phyloP scores from a whole-genome alignment of 2,797 vertebrate species.

The Ceryle rudis region DNA sequence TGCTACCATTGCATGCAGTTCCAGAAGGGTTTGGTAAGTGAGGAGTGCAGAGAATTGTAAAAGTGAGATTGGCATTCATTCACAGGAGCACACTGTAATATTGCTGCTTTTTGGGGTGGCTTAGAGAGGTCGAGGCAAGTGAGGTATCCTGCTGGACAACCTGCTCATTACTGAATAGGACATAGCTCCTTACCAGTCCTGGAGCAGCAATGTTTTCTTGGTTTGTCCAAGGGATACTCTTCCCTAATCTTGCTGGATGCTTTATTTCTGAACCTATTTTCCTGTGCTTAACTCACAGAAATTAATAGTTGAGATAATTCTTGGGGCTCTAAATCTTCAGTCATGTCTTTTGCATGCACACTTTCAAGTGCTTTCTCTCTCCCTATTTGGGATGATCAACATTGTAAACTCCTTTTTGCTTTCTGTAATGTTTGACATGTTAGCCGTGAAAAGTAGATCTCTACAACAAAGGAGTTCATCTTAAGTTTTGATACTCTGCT shows the following conservation, averaged over 20 bases:
- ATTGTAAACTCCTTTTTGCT: not conserved
- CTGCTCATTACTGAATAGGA: fast-evolving
- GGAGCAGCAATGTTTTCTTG: not conserved
- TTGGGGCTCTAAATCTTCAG: not conserved
- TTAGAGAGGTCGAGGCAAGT: not conserved
- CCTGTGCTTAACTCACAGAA: not conserved
- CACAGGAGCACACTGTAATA: not conserved
- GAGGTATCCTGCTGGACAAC: not conserved
- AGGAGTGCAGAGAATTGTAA: not conserved
- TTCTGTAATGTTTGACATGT: not conserved
- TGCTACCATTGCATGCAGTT: not conserved
- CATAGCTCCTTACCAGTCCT: not conserved
- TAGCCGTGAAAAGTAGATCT: not conserved
- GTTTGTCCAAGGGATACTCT: not conserved
- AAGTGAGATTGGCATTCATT: not conserved
- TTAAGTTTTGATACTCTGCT: not conserved
- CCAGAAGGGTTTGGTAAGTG: not conserved
- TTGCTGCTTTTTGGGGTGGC: not conserved
- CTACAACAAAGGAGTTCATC: not conserved
- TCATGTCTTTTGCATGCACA: not conserved
- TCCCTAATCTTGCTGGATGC: not conserved
- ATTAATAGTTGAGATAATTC: not conserved
- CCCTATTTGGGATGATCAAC: fast-evolving
- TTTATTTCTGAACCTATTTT: not conserved
- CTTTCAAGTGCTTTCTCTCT: not conserved